Evolutionary conservation across 2,888 invertebrate genomes (phyloP).

Genomic region (Chironomus riparius): DNA sequence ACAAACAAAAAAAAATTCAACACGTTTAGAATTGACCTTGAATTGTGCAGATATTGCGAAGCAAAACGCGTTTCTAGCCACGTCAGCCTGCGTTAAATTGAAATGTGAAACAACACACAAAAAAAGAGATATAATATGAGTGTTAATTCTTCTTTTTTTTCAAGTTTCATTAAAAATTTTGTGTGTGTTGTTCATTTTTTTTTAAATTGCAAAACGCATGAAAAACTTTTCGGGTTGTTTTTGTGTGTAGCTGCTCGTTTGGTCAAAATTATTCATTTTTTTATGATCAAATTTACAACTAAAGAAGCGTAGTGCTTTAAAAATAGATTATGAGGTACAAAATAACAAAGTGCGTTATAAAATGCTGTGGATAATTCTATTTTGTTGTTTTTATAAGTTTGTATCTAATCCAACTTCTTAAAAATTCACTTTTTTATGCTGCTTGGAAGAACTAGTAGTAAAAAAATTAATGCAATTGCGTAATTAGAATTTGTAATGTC

Average conservation of each 20-base stretch:
- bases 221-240: background rate
- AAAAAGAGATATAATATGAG: background rate
- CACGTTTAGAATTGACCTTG: conserved; percentile 13
- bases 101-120: background rate
- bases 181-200: background rate
- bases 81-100: background rate
- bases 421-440: too few species aligned
- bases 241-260: background rate
- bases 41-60: conserved; percentile 9
- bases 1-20: background rate
- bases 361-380: background rate
- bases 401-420: too few species aligned
- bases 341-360: background rate
- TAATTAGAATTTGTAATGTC: background rate
- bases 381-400: background rate
- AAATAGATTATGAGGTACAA: background rate
- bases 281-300: background rate
- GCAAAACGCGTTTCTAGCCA: conserved; percentile 2
- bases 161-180: background rate
- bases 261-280: background rate
- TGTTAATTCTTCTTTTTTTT: background rate
- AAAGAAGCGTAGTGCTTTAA: background rate
- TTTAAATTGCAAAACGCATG: conserved; percentile 17
- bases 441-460: too few species aligned
- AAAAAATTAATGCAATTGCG: background rate